Evolutionary conservation across 2,797 vertebrate genomes (phyloP).

Genomic region (Galagoides demidoff): DNA sequence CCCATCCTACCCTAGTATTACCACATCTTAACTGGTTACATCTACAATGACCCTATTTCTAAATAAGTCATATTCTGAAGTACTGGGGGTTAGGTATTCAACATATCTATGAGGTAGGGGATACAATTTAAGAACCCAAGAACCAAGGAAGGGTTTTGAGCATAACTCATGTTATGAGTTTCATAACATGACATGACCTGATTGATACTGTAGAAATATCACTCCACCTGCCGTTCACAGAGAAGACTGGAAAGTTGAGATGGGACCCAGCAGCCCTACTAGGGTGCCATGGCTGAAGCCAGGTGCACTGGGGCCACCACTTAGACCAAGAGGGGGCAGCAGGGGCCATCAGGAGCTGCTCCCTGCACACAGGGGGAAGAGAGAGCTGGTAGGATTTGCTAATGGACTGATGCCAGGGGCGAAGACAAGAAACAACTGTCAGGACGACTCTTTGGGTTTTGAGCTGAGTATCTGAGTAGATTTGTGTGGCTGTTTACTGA

Average conservation of each 20-base stretch:
- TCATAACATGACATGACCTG: background rate
- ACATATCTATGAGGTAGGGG: background rate
- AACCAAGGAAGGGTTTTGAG: background rate
- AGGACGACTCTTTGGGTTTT: background rate
- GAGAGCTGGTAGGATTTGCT: background rate
- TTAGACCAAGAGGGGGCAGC: background rate
- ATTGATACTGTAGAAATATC: background rate
- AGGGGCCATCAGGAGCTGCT: background rate
- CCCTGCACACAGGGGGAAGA: background rate
- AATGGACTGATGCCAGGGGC: background rate
- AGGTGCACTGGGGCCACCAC: rapidly evolving
- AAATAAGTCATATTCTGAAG: background rate
- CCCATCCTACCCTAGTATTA: background rate
- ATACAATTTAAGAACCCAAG: background rate
- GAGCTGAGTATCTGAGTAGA: background rate
- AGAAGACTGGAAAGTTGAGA: background rate
- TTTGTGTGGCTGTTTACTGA: background rate
- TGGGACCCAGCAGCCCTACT: background rate
- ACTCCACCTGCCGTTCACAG: background rate
- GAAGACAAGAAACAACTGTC: background rate
- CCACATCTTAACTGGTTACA: background rate
- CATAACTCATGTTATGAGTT: no score
- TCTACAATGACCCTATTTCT: background rate
- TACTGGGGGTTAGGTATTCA: background rate
- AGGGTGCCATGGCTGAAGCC: rapidly evolving